A percentile compares a stretch with the other conserved stretches of the same genome.
Conservation (phyloP, 2,888 invertebrate species). For the Diarsia dahlii region DNA sequence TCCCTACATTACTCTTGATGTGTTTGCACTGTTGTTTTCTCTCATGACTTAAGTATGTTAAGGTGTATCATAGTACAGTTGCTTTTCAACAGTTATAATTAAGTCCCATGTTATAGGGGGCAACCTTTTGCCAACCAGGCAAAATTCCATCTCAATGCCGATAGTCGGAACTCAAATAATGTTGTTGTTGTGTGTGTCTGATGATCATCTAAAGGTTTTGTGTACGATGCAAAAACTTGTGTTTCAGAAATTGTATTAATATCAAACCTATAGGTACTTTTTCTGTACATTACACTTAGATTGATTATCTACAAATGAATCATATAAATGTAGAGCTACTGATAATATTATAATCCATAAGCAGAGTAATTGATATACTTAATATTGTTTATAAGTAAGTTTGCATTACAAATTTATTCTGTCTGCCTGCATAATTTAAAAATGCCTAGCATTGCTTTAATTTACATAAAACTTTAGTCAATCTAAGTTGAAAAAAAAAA, state of each 20-base stretch:
- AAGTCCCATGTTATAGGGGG: not conserved
- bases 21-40: not conserved
- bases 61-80: not conserved
- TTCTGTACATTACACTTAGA: not conserved
- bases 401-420: not conserved
- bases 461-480: not conserved
- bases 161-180: not conserved
- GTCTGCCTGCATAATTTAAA: not conserved
- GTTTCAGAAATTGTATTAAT: not conserved
- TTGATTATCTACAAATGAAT: constrained; percentile 27
- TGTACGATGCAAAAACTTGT: constrained; percentile 1
- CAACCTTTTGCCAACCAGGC: not conserved
- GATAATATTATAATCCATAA: constrained; percentile 23
- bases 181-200: not conserved
- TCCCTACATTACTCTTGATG: not conserved
- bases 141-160: not conserved
- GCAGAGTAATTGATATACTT: not conserved
- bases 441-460: not conserved
- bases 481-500: not conserved
- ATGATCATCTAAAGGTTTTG: not conserved
- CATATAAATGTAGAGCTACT: not conserved
- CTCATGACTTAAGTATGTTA: not conserved
- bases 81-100: not conserved
- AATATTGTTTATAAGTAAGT: not conserved
- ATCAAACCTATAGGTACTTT: not conserved